Percentiles rank a stretch among this genome's conserved stretches.
These are phyloP conservation scores for Globicephala melas DNA, from an alignment of 2,113 vertebrate genomes.

Conservation along the genomic window DNA sequence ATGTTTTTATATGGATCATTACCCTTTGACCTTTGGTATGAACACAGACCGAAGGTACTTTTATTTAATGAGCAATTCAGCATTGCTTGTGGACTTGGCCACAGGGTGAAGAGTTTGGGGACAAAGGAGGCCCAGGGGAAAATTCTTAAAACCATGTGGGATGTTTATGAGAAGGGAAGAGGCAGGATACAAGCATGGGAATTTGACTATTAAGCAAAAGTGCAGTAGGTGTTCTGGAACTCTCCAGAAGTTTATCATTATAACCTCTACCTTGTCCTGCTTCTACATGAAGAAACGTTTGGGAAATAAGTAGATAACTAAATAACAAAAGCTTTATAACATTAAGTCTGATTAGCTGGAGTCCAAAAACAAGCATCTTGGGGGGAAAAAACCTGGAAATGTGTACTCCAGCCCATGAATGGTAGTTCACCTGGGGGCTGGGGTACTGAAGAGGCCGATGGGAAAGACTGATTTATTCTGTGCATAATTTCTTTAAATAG, in stretches of 20 bases:
- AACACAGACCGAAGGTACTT: not conserved
- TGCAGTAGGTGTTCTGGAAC: not conserved
- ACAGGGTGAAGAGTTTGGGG: not conserved
- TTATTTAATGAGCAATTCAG: not conserved
- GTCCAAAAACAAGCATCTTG: not conserved
- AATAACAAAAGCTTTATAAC: not conserved
- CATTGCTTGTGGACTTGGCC: not conserved
- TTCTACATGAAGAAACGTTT: not conserved
- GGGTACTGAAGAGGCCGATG: not conserved
- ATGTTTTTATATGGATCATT: not conserved
- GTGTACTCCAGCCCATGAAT: not conserved
- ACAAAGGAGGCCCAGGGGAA: not conserved
- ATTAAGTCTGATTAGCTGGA: not conserved
- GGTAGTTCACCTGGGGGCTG: not conserved
- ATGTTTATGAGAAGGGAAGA: not conserved
- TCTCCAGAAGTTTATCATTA: not conserved
- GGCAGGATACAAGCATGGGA: not conserved
- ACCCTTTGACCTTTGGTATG: conserved; percentile 56
- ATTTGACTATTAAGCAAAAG: not conserved
- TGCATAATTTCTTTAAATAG: not conserved
- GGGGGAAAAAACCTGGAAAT: not conserved
- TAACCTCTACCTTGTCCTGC: not conserved
- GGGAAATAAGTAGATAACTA: not conserved
- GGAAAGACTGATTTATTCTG: not conserved
- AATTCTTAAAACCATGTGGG: not conserved